Base-by-base conservation (phyloP, 1,140 invertebrate genomes). In the Tribolium castaneum region DNA sequence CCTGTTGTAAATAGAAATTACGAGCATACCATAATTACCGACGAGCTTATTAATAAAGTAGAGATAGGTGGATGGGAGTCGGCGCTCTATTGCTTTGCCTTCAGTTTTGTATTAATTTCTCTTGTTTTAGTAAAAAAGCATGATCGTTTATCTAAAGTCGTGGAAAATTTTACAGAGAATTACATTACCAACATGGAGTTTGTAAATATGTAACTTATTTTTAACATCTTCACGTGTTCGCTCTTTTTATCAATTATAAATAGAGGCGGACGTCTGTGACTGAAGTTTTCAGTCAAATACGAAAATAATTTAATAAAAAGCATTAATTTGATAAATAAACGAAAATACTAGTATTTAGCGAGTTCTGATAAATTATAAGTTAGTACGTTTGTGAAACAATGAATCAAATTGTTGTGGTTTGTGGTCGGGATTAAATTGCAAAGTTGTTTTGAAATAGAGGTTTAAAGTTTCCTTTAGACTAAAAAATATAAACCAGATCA, bases 1-100 rank as follows among this genome's bases (percentile, higher is more conserved):
- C 10, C 54, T 12, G 22, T 59, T 59, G 16, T 59, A 25, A 56
- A 9, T 19, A 35, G 19, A 62, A 62, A 34, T 34, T 30, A 59
- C 19, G 3, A 66, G 34, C 30, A 66, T 66, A 35, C 30, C 59
- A 66, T 22, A 66, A 22, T 59, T 12, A 59, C 22, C 59, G 30
- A 13, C 59, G 30, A 35, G 59, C 30, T 35, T 25, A 62, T 62
- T 62, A 62, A 62, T 35, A 35, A 62, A 62, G 12, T 34, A 30
- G 56, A 62, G 56, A 34, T 22, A 16, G 16, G n/a, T 25, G 59
- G 14, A 13, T 30, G 59, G 10, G 14, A n/a, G 30, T 66, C 19
- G 59, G 16, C 10, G 19, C 22, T 30, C 25, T 4, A 30, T 30
- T 19, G 10, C 25, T 5, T 59, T 59, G 13, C 19, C 54, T 30